These are phyloP conservation scores for Pteropus alecto DNA, from an alignment of 2,113 vertebrate species.

Conservation along the genomic window DNA sequence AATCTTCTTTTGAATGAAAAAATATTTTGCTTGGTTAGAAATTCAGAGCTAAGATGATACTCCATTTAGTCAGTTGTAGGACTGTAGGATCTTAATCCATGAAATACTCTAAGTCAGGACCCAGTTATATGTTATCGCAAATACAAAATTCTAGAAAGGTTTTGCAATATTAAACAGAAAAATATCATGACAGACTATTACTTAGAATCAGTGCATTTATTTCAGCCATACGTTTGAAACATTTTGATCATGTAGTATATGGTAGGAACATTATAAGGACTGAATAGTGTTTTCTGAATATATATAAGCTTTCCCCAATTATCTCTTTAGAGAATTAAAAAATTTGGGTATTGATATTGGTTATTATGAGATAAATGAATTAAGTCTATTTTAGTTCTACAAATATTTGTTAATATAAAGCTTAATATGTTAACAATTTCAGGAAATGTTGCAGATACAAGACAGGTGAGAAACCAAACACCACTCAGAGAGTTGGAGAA, in stretches of 20 bases:
- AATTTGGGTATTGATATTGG: neutral
- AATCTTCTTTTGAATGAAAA: neutral
- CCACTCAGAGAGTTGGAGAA: no score
- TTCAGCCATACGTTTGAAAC: neutral
- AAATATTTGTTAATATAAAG: neutral
- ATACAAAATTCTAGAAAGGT: neutral
- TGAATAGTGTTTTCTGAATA: neutral
- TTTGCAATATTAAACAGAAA: neutral
- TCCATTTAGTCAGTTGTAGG: neutral
- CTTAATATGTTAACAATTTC: neutral
- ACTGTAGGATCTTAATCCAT: neutral
- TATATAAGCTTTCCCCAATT: neutral
- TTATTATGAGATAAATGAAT: neutral
- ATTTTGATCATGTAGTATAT: neutral
- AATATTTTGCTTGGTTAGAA: neutral
- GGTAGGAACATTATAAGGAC: neutral
- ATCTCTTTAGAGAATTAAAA: neutral
- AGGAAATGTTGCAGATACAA: no score
- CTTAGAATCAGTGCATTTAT: neutral
- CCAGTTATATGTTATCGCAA: neutral
- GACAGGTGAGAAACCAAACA: no score
- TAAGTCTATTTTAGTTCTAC: neutral
- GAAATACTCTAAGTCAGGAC: neutral
- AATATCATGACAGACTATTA: neutral
- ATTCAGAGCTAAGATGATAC: neutral